Percentiles rank a stretch among this genome's conserved stretches.
These are phyloP conservation scores for Zaprionus camerounensis DNA, from an alignment of 1,140 invertebrate species.

Conservation along the genomic window DNA sequence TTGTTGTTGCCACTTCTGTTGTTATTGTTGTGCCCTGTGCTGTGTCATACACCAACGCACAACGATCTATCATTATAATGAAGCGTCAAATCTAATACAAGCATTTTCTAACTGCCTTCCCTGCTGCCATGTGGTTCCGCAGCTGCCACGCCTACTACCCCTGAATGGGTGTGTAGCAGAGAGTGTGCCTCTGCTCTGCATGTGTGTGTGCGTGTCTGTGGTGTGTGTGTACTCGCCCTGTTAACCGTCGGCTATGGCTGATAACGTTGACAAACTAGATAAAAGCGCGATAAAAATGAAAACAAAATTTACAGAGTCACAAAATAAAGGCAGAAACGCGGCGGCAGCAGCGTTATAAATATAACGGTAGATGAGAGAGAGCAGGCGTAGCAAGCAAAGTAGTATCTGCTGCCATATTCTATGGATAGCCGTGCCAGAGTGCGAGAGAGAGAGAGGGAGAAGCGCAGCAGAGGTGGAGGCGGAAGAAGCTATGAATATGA, in stretches of 20 bases:
- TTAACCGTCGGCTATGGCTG: constrained; percentile 39
- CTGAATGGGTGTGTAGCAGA: constrained; percentile 3
- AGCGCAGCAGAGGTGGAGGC: neutral
- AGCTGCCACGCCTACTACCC: constrained; percentile 17
- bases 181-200: constrained; percentile 19
- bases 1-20: neutral
- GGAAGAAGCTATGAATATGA: constrained; percentile 65
- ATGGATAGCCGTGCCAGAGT: constrained; percentile 32
- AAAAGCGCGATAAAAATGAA: constrained; percentile 79
- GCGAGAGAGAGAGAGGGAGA: neutral
- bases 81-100: constrained; percentile 80
- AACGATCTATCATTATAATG: constrained; percentile 81
- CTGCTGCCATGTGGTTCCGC: constrained; percentile 54
- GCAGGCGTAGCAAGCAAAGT: constrained; percentile 5
- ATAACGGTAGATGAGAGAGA: constrained; percentile 58
- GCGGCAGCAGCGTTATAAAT: constrained; percentile 68
- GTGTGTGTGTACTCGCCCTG: constrained; percentile 32
- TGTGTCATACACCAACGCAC: constrained; percentile 56
- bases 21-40: constrained; percentile 24
- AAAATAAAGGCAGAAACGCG: constrained; percentile 14
- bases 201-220: neutral
- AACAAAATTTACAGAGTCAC: constrained; percentile 57
- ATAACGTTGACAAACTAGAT: constrained; percentile 82
- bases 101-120: constrained; percentile 64
- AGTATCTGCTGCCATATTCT: constrained; percentile 41